Percentiles rank a stretch among this genome's conserved stretches.
Conservation (phyloP, 2,888 invertebrate species). For the Oscheius sp. region DNA sequence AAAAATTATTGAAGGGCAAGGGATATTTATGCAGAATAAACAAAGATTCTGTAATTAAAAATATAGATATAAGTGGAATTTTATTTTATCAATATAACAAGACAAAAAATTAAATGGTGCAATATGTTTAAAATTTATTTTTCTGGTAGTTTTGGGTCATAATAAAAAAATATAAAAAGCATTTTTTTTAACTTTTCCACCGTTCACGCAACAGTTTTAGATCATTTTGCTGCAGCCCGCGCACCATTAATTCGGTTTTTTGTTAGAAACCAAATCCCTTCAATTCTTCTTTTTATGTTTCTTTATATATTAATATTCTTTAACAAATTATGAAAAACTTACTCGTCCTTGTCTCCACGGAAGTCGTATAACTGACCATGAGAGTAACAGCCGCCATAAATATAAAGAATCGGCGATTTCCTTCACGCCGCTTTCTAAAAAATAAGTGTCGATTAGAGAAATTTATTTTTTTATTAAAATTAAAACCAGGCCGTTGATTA, state of each 20-base stretch:
- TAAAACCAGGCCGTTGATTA: too few species aligned
- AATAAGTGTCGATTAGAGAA: too few species aligned
- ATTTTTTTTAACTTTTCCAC: too few species aligned
- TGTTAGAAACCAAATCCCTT: neutral
- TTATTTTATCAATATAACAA: too few species aligned
- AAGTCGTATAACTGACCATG: conserved; percentile 50
- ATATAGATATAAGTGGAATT: too few species aligned
- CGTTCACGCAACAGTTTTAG: too few species aligned
- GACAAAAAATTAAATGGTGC: too few species aligned
- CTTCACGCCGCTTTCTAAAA: conserved; percentile 37
- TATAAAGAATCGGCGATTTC: conserved; percentile 55
- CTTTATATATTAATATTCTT: neutral
- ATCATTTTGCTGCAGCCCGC: too few species aligned
- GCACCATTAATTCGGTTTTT: neutral
- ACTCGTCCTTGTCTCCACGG: conserved; percentile 52
- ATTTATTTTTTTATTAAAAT: neutral
- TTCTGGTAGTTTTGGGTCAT: too few species aligned
- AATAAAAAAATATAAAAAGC: too few species aligned
- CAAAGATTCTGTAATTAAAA: too few species aligned
- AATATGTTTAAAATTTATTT: too few species aligned
- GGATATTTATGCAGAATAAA: neutral
- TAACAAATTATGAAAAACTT: conserved; percentile 17
- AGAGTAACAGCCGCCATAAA: conserved; percentile 44
- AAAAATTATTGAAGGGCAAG: neutral
- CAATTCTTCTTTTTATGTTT: neutral